A percentile compares a stretch with the other conserved stretches of the same genome.
phyloP scores from a whole-genome alignment of 1,140 invertebrate species.

The Drosophila ercepeae region DNA sequence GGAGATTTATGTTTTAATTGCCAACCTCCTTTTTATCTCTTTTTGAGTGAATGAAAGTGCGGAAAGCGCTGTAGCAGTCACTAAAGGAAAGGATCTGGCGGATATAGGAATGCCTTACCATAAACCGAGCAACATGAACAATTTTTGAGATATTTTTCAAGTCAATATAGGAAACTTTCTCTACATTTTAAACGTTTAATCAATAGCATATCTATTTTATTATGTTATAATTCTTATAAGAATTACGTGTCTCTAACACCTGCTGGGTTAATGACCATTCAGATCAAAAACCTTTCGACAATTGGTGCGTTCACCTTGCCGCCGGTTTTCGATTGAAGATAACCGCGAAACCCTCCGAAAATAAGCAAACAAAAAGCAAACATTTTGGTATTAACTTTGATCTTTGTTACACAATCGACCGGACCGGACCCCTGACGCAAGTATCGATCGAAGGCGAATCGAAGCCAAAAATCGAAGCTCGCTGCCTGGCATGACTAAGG shows the following conservation, averaged over 20 bases:
- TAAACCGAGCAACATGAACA: neutral
- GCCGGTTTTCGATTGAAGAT: slow-evolving; percentile 33
- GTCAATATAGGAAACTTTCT: neutral
- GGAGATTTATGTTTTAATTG: slow-evolving; percentile 70
- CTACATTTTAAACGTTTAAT: neutral
- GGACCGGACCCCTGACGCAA: slow-evolving; percentile 69
- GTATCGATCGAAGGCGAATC: slow-evolving; percentile 1
- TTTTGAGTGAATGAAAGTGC: slow-evolving; percentile 51
- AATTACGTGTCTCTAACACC: slow-evolving; percentile 3
- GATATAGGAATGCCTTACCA: slow-evolving; percentile 24
- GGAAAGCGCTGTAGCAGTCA: slow-evolving; percentile 23
- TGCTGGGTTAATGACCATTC: slow-evolving; percentile 33
- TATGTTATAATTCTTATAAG: neutral
- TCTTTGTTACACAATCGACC: slow-evolving; percentile 59
- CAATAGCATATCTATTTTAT: neutral
- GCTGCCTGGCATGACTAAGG: slow-evolving; percentile 42
- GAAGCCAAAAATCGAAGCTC: slow-evolving; percentile 7
- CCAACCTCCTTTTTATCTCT: slow-evolving; percentile 39
- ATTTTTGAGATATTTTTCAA: neutral
- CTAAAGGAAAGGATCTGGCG: slow-evolving; percentile 64
- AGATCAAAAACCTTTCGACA: slow-evolving; percentile 41
- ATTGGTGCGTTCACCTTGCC: slow-evolving; percentile 57
- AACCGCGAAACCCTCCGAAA: slow-evolving; percentile 19
- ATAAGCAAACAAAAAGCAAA: slow-evolving; percentile 13
- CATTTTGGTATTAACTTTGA: slow-evolving; percentile 44